Evolutionary conservation across 2,888 invertebrate genomes (phyloP).

Genomic region (Eristalinus aeneus): DNA sequence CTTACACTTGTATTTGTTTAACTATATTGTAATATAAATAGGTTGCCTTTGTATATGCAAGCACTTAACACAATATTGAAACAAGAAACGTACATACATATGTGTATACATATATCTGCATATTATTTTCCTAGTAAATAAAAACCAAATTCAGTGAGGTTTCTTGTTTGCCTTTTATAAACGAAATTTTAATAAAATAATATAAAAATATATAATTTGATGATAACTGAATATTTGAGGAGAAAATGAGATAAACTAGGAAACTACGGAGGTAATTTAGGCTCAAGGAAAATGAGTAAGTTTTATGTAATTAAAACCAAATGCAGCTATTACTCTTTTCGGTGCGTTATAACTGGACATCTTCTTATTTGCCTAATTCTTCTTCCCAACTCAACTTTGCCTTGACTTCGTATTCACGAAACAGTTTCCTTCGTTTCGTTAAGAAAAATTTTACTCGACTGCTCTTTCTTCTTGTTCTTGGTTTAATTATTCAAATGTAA

Average conservation of each 20-base stretch:
- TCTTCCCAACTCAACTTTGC: slow-evolving; percentile 18
- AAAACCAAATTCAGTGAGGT: no score
- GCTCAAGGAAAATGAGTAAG: slow-evolving; percentile 21
- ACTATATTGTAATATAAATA: no score
- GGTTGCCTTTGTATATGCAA: no score
- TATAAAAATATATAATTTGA: slow-evolving; percentile 69
- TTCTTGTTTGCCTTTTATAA: no score
- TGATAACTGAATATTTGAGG: slow-evolving; percentile 58
- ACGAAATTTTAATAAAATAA: no score
- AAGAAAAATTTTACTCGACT: slow-evolving; percentile 47
- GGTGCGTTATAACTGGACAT: slow-evolving; percentile 59
- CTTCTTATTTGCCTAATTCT: slow-evolving; percentile 65
- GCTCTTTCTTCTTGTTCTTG: slow-evolving; percentile 54
- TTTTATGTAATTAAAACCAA: slow-evolving; percentile 64
- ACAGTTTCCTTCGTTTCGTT: slow-evolving; percentile 37
- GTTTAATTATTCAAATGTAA: slow-evolving; percentile 70
- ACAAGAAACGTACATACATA: no score
- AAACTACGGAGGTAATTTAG: slow-evolving; percentile 28
- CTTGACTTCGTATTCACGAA: background rate
- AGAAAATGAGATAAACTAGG: slow-evolving; percentile 23
- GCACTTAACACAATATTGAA: no score
- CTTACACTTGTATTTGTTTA: no score
- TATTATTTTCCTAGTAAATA: no score
- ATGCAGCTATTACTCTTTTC: slow-evolving; percentile 58
- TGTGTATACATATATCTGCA: no score